phyloP scores from a whole-genome alignment of 2,797 vertebrate genomes.

The Sardinella longiceps region DNA sequence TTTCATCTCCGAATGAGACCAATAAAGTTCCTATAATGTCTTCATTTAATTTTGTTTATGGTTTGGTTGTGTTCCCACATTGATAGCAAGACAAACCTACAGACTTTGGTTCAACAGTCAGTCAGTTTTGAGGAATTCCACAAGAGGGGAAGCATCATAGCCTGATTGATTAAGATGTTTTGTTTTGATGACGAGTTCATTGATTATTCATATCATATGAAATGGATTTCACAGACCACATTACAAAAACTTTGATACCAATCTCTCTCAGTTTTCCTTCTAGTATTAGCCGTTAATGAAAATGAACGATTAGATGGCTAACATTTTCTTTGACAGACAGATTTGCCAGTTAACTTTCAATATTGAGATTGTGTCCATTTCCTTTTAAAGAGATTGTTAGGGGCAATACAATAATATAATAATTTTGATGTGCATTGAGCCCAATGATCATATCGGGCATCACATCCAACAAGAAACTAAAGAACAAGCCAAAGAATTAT shows the following conservation, averaged over 20 bases:
- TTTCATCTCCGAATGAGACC: no score
- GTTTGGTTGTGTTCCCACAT: neutral
- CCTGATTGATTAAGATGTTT: neutral
- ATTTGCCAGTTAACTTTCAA: no score
- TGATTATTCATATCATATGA: neutral
- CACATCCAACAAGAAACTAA: no score
- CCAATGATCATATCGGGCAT: no score
- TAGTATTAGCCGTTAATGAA: no score
- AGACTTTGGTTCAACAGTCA: constrained; percentile 74
- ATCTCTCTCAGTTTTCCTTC: neutral
- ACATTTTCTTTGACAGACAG: no score
- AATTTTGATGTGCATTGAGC: no score
- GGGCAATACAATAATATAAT: no score
- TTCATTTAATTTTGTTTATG: neutral
- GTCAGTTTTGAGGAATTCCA: constrained; percentile 79
- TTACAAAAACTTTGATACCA: neutral
- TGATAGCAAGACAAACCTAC: constrained; percentile 68
- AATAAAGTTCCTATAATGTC: neutral
- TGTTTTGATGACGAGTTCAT: neutral
- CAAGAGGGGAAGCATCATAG: constrained; percentile 73
- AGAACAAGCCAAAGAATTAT: no score
- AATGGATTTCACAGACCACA: neutral
- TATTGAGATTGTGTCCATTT: no score
- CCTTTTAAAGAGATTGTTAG: no score
- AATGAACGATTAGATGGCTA: no score